Base-by-base conservation (phyloP, 2,888 invertebrate genomes). In the Spatulosminthurus flaviceps region DNA sequence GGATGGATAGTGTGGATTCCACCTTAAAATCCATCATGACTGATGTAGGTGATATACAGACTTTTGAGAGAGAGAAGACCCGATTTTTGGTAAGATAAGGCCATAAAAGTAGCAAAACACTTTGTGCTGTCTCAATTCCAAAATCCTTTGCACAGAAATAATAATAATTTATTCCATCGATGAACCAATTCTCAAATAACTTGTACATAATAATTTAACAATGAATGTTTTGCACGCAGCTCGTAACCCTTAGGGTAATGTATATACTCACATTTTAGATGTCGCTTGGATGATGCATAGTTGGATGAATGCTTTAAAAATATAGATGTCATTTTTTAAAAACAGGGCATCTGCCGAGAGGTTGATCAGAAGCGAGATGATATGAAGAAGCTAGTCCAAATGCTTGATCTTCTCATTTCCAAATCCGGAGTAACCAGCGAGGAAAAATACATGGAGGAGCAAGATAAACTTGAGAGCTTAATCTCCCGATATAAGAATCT, bases 381-480 rank as follows among this genome's bases (percentile, higher is more conserved):
- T 86, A 96, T 97, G 93, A 96, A 96, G 87, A 96, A 96, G 95
- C 90, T 98, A 78, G 95, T 96, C 0, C 95, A 96, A 88, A 95
- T 94, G 19, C 89, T 97, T 75, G 96, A 97, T 86, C 92, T 93
- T 86, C 90, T 98, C 80, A 91, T 94, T 24, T 92, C 94, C 79
- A 93, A 94, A 86, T 93, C 94, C 84, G 92, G 94, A 16, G 66
- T 77, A 0, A n/a, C 66, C 26, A 77, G 64, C 67, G 94, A 95
- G 86, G 90, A 90, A 69, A 94, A 95, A 88, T 93, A 94, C 0
- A 90, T 92, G 82, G 89, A 90, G 29, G 96, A 97, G 88, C 95
- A 96, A 87, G 90, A 92, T 81, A 92, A 92, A 86, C 89, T 98
- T 19, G 95, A 96, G 87, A 91, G 92, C 81, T 89, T 97, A 22